phyloP scores from a whole-genome alignment of 2,888 invertebrate species.

The Pandemis cinnamomeana region DNA sequence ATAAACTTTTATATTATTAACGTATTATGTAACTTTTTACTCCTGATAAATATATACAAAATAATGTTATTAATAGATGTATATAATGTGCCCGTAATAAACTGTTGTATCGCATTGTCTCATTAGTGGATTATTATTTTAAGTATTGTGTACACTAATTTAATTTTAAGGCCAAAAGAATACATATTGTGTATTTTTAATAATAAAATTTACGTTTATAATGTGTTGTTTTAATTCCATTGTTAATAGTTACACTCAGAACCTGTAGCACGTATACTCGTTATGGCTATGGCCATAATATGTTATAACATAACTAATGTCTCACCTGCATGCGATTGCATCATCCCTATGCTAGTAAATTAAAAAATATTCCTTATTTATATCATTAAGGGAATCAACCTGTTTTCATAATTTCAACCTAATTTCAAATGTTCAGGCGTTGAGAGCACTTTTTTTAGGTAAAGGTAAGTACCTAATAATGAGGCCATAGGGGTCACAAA shows the following conservation, averaged over 20 bases:
- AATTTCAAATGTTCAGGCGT: too few relatives aligned
- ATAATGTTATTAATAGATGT: constrained; percentile 59
- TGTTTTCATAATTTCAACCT: too few relatives aligned
- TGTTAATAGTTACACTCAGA: not conserved
- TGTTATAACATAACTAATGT: too few relatives aligned
- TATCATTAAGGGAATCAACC: too few relatives aligned
- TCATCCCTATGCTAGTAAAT: too few relatives aligned
- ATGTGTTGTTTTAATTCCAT: constrained; percentile 47
- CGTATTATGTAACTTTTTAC: constrained; percentile 56
- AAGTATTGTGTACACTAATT: constrained; percentile 79
- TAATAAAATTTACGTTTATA: constrained; percentile 81
- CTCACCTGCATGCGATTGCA: too few relatives aligned
- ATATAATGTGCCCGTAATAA: constrained; percentile 68
- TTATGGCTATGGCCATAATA: too few relatives aligned
- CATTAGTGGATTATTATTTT: constrained; percentile 74
- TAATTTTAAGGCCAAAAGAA: constrained; percentile 82
- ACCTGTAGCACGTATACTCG: too few relatives aligned
- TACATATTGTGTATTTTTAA: constrained; percentile 82
- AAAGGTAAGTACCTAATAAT: too few relatives aligned
- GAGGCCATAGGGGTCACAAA: too few relatives aligned
- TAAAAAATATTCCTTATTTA: too few relatives aligned
- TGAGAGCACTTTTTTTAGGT: too few relatives aligned
- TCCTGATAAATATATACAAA: constrained; percentile 52
- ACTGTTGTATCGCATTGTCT: constrained; percentile 79
- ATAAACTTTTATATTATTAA: constrained; percentile 63